These are phyloP conservation scores for Macropis europaea DNA, from an alignment of 2,888 invertebrate genomes.

Conservation along the genomic window DNA sequence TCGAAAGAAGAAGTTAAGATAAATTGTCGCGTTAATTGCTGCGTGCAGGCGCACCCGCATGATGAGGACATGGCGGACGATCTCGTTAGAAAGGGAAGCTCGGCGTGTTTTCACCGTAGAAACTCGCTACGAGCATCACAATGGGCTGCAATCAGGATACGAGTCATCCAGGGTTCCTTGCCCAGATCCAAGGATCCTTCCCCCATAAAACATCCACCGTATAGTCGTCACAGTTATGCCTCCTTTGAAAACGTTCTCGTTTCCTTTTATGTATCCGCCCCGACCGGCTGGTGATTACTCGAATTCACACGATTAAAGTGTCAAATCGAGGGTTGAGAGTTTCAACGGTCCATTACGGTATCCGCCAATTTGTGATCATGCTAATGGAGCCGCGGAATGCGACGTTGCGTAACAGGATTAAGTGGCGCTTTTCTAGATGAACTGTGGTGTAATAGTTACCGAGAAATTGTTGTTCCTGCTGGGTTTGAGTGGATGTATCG, in stretches of 20 bases:
- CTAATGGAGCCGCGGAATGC: no score
- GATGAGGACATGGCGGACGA: conserved; percentile 24
- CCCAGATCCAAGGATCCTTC: conserved; percentile 52
- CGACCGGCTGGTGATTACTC: neutral
- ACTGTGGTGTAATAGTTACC: no score
- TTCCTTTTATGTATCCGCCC: conserved; percentile 1
- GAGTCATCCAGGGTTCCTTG: conserved; percentile 41
- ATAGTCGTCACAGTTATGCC: conserved; percentile 9
- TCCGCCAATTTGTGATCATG: no score
- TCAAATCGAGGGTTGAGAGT: neutral
- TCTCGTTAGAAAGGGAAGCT: neutral
- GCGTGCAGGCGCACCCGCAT: conserved; percentile 56
- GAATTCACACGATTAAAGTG: neutral
- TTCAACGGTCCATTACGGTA: no score
- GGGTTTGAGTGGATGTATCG: no score
- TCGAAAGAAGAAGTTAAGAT: conserved; percentile 36
- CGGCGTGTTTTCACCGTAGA: conserved; percentile 15
- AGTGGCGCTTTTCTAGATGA: no score
- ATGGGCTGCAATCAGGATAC: conserved; percentile 65
- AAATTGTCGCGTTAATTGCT: conserved; percentile 56
- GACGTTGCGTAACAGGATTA: no score
- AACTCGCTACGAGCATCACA: conserved; percentile 33
- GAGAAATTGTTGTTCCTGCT: no score
- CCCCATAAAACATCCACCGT: neutral
- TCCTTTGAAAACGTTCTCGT: neutral